Evolutionary conservation across 92 coral and sea anemone genomes (phyloP).

Genomic region (Scolanthus callimorphus): DNA sequence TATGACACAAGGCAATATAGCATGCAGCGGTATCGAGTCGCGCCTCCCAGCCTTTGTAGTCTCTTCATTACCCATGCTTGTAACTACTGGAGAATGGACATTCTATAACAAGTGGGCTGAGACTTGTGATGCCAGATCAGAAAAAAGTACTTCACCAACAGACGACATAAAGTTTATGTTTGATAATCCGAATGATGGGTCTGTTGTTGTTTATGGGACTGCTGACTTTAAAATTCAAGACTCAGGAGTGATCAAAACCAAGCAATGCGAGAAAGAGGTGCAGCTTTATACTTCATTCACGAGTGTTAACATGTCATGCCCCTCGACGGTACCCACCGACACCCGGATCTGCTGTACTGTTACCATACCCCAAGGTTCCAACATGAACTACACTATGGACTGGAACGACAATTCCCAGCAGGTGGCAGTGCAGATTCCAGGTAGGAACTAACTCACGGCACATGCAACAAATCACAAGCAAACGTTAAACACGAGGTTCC

Average conservation of each 20-base stretch:
- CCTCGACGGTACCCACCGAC: slow-evolving; percentile 31
- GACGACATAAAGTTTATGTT: slow-evolving; percentile 14
- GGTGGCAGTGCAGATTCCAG: no score
- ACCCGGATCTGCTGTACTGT: slow-evolving; percentile 22
- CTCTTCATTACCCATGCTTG: slow-evolving; percentile 13
- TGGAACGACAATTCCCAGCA: slow-evolving; percentile 29
- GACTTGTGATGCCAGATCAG: neutral
- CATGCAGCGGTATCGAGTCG: slow-evolving; percentile 12
- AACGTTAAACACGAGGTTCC: no score
- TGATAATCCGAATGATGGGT: slow-evolving; percentile 14
- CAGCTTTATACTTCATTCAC: slow-evolving; percentile 24
- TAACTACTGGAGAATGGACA: neutral
- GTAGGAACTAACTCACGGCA: no score
- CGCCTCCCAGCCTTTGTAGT: slow-evolving; percentile 5
- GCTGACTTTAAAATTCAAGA: slow-evolving; percentile 39
- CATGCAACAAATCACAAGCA: no score
- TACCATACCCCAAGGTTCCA: slow-evolving; percentile 29
- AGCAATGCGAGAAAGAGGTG: slow-evolving; percentile 22
- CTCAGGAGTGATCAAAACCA: slow-evolving; percentile 30
- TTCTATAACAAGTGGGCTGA: neutral
- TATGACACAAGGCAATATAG: slow-evolving; percentile 9
- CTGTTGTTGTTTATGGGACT: slow-evolving; percentile 15
- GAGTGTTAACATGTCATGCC: slow-evolving; percentile 29
- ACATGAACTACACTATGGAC: slow-evolving; percentile 12
- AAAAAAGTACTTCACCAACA: neutral